Base-by-base conservation (phyloP, 2,888 invertebrate genomes). In the Epistrophe eligans region DNA sequence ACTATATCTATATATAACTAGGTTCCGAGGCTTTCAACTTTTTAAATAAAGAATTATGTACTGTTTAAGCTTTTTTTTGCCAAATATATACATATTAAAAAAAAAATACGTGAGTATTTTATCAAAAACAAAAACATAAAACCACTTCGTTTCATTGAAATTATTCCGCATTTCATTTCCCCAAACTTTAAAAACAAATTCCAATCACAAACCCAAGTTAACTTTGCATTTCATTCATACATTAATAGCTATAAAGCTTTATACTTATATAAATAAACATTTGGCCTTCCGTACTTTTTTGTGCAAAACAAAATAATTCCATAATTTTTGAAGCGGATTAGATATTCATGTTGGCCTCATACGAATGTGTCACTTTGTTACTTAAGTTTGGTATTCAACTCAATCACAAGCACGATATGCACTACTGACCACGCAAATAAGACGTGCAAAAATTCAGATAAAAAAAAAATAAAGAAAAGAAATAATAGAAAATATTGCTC, bases 271-370 rank as follows among this genome's bases (percentile, higher is more conserved):
- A 80, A 67, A 76, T 19, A 76, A 45, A 70, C 40, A 52, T 50
- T 45, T 85, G 81, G 73, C 81, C 84, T 81, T 81, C 60, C 66
- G 50, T 15, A 48, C 62, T 81, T 73, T 73, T 79, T 62, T 85
- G 67, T 70, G 66, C 72, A 81, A 84, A 62, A 67, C 57, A 70
- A 81, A 85, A 40, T 77, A 82, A 70, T 85, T 85, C 84, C 84
- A 84, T 58, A 76, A 58, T n/a, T 80, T 76, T 84, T 80, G 71
- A 76, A 45, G 50, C 15, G 52, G 58, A 73, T 85, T 77, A 81
- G 66, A 70, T 77, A 82, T 85, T 85, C 84, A 85, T 85, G 81
- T 62, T 81, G 77, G 82, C 77, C 77, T 71, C 71, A 85, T 45
- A 74, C 73, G 11, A 55, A 32, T 55, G 28, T 55, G 28, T 55